These are phyloP conservation scores for Raphicerus campestris DNA, from an alignment of 2,113 vertebrate genomes.

Conservation along the genomic window DNA sequence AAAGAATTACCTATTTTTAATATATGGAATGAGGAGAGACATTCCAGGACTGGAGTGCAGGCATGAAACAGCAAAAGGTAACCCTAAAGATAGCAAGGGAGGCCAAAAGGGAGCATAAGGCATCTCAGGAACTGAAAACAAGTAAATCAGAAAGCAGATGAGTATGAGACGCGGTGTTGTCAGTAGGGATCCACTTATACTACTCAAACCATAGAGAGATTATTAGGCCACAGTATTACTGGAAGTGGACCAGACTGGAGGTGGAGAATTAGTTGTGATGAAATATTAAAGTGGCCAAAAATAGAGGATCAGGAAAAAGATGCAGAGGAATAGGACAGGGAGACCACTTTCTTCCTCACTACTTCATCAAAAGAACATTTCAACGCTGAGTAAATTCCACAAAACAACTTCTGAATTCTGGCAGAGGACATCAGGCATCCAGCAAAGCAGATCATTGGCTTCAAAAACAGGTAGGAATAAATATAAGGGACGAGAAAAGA, in stretches of 20 bases:
- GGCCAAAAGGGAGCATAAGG: fast-evolving
- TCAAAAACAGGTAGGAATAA: no score
- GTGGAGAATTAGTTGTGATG: not conserved
- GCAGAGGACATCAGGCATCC: no score
- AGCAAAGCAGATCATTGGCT: no score
- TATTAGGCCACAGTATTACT: not conserved
- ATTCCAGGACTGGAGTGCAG: not conserved
- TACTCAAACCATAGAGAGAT: not conserved
- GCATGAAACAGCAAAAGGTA: not conserved
- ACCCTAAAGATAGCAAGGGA: not conserved
- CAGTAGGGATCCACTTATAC: no score
- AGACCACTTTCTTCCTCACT: no score
- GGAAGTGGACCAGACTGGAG: not conserved
- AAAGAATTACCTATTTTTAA: not conserved
- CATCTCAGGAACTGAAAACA: not conserved
- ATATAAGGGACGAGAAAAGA: no score
- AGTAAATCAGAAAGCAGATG: not conserved
- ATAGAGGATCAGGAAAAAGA: no score
- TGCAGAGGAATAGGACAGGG: no score
- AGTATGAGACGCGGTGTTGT: fast-evolving
- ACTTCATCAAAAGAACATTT: no score
- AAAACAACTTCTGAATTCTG: no score
- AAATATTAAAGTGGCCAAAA: not conserved
- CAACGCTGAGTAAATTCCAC: no score
- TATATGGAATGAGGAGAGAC: not conserved